A percentile compares a stretch with the other conserved stretches of the same genome.
Evolutionary conservation across 2,888 invertebrate genomes (phyloP).

Genomic region (Corythucha ciliata): DNA sequence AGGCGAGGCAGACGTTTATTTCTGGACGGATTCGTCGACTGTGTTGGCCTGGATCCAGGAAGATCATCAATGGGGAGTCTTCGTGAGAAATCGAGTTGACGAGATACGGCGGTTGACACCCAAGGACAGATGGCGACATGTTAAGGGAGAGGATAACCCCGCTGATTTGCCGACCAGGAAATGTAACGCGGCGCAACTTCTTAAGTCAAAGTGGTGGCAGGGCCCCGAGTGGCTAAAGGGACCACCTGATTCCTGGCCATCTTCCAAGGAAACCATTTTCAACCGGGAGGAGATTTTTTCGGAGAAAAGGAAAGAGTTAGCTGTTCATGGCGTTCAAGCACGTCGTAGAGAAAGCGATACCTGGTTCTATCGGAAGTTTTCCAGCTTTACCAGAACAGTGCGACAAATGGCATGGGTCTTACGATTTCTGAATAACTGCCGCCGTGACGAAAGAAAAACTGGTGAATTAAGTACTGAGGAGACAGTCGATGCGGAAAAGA

Average conservation of each 20-base stretch:
- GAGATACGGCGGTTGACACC: slow-evolving; percentile 10
- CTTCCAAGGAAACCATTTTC: too few relatives aligned
- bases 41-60: slow-evolving; percentile 23
- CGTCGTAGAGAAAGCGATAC: too few relatives aligned
- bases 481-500: too few relatives aligned
- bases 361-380: too few relatives aligned
- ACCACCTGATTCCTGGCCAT: not conserved
- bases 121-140: slow-evolving; percentile 23
- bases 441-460: too few relatives aligned
- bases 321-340: too few relatives aligned
- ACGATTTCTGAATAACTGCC: too few relatives aligned
- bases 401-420: too few relatives aligned
- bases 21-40: slow-evolving; percentile 27
- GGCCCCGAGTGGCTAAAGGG: slow-evolving; percentile 11
- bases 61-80: slow-evolving; percentile 17
- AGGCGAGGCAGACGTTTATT: not conserved
- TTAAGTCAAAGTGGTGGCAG: slow-evolving; percentile 14
- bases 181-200: slow-evolving; percentile 15
- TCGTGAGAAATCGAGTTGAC: slow-evolving; percentile 24
- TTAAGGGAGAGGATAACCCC: slow-evolving; percentile 20
- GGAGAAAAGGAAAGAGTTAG: too few relatives aligned
- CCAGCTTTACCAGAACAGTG: too few relatives aligned
- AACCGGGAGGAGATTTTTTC: too few relatives aligned
- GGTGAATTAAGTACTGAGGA: too few relatives aligned
- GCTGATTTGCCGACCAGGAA: slow-evolving; percentile 24